These are phyloP conservation scores for Leptinotarsa juncta DNA, from an alignment of 2,888 invertebrate species.

Conservation along the genomic window DNA sequence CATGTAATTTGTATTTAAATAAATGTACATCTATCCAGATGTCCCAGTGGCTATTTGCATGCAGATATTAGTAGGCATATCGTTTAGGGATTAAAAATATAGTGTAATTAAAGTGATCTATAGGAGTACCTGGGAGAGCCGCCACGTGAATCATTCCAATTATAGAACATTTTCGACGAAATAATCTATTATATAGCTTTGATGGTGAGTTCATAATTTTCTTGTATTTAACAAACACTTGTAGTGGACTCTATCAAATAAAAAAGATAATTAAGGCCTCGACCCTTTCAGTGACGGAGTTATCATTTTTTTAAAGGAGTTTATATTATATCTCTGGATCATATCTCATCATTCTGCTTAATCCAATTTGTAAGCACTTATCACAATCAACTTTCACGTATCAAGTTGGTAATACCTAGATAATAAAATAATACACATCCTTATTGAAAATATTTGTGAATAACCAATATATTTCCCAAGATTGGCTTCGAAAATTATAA, in stretches of 20 bases:
- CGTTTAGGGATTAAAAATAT: too few relatives aligned
- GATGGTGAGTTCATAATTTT: slow-evolving; percentile 26
- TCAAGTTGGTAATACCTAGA: too few relatives aligned
- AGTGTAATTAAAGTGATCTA: neutral
- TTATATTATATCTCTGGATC: neutral
- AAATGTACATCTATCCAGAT: neutral
- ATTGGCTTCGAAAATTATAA: too few relatives aligned
- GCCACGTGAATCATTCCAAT: slow-evolving; percentile 81
- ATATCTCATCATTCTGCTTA: too few relatives aligned
- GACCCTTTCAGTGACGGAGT: slow-evolving; percentile 2
- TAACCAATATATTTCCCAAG: too few relatives aligned
- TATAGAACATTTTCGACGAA: slow-evolving; percentile 65
- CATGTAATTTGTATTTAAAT: neutral
- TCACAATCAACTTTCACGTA: too few relatives aligned
- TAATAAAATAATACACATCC: too few relatives aligned
- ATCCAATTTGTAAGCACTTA: too few relatives aligned
- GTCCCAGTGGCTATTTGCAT: neutral
- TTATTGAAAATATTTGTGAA: too few relatives aligned
- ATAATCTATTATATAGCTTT: slow-evolving; percentile 48
- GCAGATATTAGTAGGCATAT: neutral
- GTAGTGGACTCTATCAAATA: too few relatives aligned
- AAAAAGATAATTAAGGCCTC: neutral
- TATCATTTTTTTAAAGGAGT: neutral
- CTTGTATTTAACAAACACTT: slow-evolving; percentile 3
- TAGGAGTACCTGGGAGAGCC: slow-evolving; percentile 73